Conservation (phyloP, 2,113 vertebrate genomes). For the Laterallus jamaicensis region DNA sequence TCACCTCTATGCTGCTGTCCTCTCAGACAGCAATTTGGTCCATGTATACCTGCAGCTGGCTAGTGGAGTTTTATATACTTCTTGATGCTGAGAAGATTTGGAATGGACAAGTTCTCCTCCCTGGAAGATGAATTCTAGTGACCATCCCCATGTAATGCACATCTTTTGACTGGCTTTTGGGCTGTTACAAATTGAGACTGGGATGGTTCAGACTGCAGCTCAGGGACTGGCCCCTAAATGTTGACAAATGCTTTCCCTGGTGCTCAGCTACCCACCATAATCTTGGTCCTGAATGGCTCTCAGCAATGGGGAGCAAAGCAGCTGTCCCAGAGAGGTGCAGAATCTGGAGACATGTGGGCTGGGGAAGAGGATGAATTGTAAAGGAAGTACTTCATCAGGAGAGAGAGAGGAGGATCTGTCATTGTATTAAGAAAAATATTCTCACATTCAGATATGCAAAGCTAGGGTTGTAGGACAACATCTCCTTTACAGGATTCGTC, state of each 20-base stretch:
- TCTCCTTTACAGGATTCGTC: neutral
- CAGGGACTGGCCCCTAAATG: neutral
- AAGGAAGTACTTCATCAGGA: neutral
- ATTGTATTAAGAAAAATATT: neutral
- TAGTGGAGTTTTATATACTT: neutral
- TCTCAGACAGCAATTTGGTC: neutral
- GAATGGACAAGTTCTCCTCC: neutral
- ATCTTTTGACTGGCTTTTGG: neutral
- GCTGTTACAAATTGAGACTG: neutral
- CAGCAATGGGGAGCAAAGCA: neutral
- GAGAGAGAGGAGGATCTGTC: neutral
- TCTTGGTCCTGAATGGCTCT: neutral
- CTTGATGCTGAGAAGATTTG: neutral
- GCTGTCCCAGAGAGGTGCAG: neutral
- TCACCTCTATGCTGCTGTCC: neutral
- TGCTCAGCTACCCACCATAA: neutral
- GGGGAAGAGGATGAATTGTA: neutral
- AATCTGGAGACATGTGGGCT: neutral
- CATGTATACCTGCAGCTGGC: neutral
- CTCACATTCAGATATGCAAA: neutral
- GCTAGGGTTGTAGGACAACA: neutral
- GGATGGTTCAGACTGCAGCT: neutral
- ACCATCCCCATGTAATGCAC: accelerated
- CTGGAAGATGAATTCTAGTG: neutral
- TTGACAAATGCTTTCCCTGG: neutral